Percentiles rank a stretch among this genome's conserved stretches.
These are phyloP conservation scores for Drosophila nr. perissopoda DNA, from an alignment of 2,888 invertebrate species.

Conservation along the genomic window DNA sequence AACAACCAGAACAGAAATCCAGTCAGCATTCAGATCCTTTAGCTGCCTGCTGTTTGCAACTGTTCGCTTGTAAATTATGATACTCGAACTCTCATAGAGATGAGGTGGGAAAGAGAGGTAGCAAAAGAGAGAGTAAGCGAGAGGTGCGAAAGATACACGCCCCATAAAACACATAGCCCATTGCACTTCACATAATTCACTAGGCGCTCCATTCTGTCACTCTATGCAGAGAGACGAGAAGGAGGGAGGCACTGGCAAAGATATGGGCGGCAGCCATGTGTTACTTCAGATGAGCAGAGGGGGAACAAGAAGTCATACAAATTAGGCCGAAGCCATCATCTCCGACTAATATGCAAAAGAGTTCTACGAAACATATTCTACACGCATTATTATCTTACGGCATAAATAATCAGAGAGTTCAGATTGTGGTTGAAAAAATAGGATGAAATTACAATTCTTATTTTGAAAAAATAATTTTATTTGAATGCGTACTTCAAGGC, in stretches of 20 bases:
- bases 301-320: neutral
- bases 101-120: neutral
- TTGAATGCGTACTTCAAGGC: neutral
- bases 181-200: slow-evolving; percentile 57
- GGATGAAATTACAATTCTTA: neutral
- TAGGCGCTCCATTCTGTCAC: slow-evolving; percentile 16
- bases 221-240: slow-evolving; percentile 12
- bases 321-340: slow-evolving; percentile 1
- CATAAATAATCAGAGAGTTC: neutral
- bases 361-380: neutral
- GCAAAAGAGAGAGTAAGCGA: neutral
- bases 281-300: neutral
- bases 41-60: slow-evolving; percentile 27
- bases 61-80: slow-evolving; percentile 59
- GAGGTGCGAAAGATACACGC: slow-evolving; percentile 22
- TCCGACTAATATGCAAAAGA: slow-evolving; percentile 14
- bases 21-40: slow-evolving; percentile 51
- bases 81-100: slow-evolving; percentile 9
- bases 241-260: neutral
- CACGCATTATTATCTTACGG: neutral
- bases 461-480: neutral
- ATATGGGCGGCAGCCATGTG: neutral
- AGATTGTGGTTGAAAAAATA: neutral
- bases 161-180: slow-evolving; percentile 58
- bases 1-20: slow-evolving; percentile 16